Evolutionary conservation across 2,797 vertebrate genomes (phyloP).

Genomic region (Spinus pinus): DNA sequence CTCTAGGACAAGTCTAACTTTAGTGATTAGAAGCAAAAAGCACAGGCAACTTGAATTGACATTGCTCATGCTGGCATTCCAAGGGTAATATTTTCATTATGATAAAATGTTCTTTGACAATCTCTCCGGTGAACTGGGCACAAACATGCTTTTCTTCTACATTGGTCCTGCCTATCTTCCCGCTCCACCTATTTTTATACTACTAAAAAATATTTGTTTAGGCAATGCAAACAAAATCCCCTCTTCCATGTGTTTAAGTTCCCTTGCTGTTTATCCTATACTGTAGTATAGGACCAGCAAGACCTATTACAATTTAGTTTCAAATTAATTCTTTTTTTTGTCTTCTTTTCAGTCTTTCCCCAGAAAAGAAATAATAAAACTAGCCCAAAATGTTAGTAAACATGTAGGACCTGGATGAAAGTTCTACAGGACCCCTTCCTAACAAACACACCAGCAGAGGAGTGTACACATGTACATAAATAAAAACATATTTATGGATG

Average conservation of each 20-base stretch:
- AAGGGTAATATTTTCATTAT: slow-evolving; percentile 58
- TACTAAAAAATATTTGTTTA: slow-evolving; percentile 29
- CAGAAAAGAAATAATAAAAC: background rate
- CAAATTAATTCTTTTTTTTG: background rate
- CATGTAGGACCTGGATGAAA: background rate
- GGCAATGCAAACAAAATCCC: slow-evolving; percentile 62
- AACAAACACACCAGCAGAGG: background rate
- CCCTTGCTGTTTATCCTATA: background rate
- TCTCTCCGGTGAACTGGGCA: background rate
- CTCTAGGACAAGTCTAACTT: background rate
- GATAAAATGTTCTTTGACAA: slow-evolving; percentile 60
- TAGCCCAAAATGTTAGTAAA: background rate
- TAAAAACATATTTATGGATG: background rate
- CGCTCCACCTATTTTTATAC: slow-evolving; percentile 65
- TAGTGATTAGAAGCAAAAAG: background rate
- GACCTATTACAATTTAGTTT: background rate
- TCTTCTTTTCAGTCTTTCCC: background rate
- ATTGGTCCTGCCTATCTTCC: slow-evolving; percentile 42
- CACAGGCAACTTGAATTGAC: background rate
- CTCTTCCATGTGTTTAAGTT: slow-evolving; percentile 15
- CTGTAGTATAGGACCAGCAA: background rate
- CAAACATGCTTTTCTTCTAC: slow-evolving; percentile 36
- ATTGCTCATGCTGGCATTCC: slow-evolving; percentile 13
- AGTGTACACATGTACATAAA: background rate
- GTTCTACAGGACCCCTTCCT: background rate